Percentiles rank a stretch among this genome's conserved stretches.
Conservation (phyloP, 2,113 vertebrate genomes). For the Hoplias malabaricus region DNA sequence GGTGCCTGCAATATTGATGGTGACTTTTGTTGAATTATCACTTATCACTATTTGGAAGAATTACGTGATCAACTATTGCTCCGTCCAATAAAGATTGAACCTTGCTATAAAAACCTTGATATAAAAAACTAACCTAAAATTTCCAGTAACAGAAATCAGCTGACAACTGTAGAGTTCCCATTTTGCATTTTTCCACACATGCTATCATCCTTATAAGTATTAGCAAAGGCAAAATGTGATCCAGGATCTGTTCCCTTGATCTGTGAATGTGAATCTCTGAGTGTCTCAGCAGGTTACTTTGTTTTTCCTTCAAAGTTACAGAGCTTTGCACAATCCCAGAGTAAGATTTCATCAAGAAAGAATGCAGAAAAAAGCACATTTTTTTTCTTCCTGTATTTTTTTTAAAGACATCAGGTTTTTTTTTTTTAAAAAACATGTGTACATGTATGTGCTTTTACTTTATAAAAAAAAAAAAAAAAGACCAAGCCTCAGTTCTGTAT, state of each 20-base stretch:
- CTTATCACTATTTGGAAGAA: too few relatives aligned
- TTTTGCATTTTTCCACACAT: neutral
- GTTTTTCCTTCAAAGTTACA: too few relatives aligned
- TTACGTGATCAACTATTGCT: too few relatives aligned
- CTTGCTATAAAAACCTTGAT: too few relatives aligned
- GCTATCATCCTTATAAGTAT: neutral
- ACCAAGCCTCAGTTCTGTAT: slow-evolving; percentile 8
- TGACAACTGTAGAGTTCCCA: too few relatives aligned
- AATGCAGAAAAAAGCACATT: neutral
- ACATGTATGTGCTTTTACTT: slow-evolving; percentile 33
- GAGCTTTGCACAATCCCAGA: neutral
- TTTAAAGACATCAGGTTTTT: slow-evolving; percentile 59
- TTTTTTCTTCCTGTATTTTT: slow-evolving; percentile 40
- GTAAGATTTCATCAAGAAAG: neutral
- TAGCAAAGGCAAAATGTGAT: neutral
- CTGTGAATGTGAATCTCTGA: neutral
- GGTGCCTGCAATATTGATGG: too few relatives aligned
- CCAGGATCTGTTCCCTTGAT: neutral
- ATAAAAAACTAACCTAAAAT: neutral
- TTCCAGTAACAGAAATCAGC: too few relatives aligned
- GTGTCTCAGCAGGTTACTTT: neutral
- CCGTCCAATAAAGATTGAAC: neutral
- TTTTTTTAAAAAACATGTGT: slow-evolving; percentile 46
- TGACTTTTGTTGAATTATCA: too few relatives aligned
- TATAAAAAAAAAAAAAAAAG: slow-evolving; percentile 15